Percentiles rank a stretch among this genome's conserved stretches.
Conservation (phyloP, 1,140 invertebrate genomes). For the Lepidurus arcticus region DNA sequence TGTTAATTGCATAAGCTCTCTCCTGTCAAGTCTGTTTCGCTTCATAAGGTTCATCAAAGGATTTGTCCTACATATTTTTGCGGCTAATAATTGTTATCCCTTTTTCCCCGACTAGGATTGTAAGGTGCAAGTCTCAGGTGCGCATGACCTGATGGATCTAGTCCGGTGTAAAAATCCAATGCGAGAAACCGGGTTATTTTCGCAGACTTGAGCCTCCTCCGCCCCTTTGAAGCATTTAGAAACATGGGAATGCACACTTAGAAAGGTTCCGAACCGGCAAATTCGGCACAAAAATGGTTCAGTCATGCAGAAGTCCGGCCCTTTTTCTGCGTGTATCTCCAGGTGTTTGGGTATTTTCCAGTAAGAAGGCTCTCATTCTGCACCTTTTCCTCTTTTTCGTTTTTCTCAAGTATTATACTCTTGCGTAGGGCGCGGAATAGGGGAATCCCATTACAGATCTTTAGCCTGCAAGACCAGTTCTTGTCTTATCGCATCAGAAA, state of each 20-base stretch:
- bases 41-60: background rate
- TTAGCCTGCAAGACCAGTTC: background rate
- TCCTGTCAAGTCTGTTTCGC: slow-evolving; percentile 6
- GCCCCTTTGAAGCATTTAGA: background rate
- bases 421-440: background rate
- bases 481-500: background rate
- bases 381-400: background rate
- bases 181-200: slow-evolving; percentile 6
- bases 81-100: background rate
- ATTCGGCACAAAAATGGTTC: slow-evolving; percentile 6
- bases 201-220: background rate
- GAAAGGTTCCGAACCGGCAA: background rate
- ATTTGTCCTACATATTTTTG: background rate
- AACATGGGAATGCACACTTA: slow-evolving; percentile 2
- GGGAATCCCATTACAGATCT: background rate
- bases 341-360: slow-evolving; percentile 11
- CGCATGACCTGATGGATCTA: slow-evolving; percentile 5
- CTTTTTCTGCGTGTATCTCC: slow-evolving; percentile 5
- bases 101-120: background rate
- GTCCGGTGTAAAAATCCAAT: background rate
- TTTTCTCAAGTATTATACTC: background rate
- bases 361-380: background rate
- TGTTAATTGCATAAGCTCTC: slow-evolving; percentile 3
- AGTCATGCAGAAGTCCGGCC: slow-evolving; percentile 1
- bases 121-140: background rate